Conservation (phyloP, 2,888 invertebrate species). For the Phengaris alcon region DNA sequence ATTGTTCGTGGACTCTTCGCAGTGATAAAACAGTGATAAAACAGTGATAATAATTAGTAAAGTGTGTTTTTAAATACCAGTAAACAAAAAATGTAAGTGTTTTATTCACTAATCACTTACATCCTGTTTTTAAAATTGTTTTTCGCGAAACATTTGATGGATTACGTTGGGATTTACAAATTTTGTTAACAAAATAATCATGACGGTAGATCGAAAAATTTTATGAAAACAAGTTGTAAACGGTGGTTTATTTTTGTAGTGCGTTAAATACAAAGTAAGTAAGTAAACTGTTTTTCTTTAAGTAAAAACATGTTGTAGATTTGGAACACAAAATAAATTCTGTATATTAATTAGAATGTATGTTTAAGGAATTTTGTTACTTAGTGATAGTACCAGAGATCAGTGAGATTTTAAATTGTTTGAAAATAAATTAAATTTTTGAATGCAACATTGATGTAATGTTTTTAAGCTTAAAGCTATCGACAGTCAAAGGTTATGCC, state of each 20-base stretch:
- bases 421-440: background rate
- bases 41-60: background rate
- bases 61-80: background rate
- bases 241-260: background rate
- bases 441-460: background rate
- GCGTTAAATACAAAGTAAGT: background rate
- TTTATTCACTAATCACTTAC: background rate
- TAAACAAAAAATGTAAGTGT: background rate
- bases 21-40: background rate
- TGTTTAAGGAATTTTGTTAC: no score
- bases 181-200: no score
- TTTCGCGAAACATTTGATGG: background rate
- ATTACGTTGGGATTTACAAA: background rate
- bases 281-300: background rate
- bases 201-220: conserved; percentile 9
- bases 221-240: background rate
- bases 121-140: background rate
- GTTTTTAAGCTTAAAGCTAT: background rate
- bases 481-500: conserved; percentile 1
- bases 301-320: background rate
- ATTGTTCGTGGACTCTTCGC: background rate
- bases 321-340: no score
- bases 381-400: background rate
- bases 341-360: no score
- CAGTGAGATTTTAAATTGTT: background rate